phyloP scores from a whole-genome alignment of 2,888 invertebrate genomes.

The Tetranychus truncatus region DNA sequence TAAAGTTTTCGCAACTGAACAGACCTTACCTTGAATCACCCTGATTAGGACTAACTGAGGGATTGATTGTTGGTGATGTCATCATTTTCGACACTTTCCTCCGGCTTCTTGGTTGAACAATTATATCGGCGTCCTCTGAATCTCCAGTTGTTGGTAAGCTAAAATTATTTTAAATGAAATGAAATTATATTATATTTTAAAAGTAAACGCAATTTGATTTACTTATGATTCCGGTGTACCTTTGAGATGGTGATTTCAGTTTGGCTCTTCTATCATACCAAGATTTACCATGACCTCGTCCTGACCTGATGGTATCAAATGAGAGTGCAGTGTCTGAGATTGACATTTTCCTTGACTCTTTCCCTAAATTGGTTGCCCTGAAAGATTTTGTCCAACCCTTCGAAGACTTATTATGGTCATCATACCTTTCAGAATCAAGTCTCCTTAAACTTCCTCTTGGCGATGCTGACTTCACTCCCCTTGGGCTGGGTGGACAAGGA shows the following conservation, averaged over 20 bases:
- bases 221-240: background rate
- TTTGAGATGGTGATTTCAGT: slow-evolving; percentile 6
- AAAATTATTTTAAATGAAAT: background rate
- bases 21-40: slow-evolving; percentile 3
- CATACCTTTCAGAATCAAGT: background rate
- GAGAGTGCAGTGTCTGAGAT: slow-evolving; percentile 6
- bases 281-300: background rate
- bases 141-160: slow-evolving; percentile 9
- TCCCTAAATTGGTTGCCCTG: background rate
- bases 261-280: background rate
- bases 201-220: no score
- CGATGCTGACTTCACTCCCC: background rate
- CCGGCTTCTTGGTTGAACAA: background rate
- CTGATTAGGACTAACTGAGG: background rate
- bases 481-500: background rate
- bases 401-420: background rate
- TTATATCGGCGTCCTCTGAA: background rate
- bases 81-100: background rate
- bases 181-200: background rate
- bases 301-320: background rate
- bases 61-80: background rate
- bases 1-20: background rate
- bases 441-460: background rate
- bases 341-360: slow-evolving; percentile 7
- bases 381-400: slow-evolving; percentile 2